Percentiles rank a stretch among this genome's conserved stretches.
Evolutionary conservation across 2,888 invertebrate species (phyloP).

Genomic region (Dendrolimus houi): DNA sequence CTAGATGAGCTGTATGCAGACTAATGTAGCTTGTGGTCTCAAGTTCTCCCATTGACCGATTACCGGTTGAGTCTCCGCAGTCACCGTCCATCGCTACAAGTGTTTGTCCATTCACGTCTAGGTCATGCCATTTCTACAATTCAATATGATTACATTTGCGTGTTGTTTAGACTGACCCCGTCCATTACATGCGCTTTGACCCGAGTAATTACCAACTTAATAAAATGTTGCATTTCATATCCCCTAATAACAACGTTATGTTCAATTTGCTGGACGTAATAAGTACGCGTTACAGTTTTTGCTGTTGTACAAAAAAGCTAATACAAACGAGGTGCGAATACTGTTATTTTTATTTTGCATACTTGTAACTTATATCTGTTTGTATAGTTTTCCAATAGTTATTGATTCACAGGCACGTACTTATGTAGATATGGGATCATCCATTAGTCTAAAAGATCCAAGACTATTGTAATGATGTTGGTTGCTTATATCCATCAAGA

Average conservation of each 20-base stretch:
- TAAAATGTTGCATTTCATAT: constrained; percentile 46
- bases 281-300: constrained; percentile 48
- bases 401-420: too few relatives aligned
- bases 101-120: constrained; percentile 16
- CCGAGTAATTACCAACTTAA: constrained; percentile 20
- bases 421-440: constrained; percentile 16
- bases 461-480: constrained; percentile 59
- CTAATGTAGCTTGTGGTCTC: constrained; percentile 58
- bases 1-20: constrained; percentile 23
- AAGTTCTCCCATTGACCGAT: constrained; percentile 32
- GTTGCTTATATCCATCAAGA: constrained; percentile 64
- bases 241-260: constrained; percentile 46
- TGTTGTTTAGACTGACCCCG: constrained; percentile 5
- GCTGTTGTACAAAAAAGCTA: constrained; percentile 48
- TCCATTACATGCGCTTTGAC: constrained; percentile 11
- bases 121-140: constrained; percentile 11
- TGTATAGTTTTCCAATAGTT: constrained; percentile 12
- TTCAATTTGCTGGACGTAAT: constrained; percentile 61
- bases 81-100: constrained; percentile 19
- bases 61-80: constrained; percentile 31
- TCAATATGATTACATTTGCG: not conserved
- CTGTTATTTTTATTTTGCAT: constrained; percentile 63
- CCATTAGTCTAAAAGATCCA: constrained; percentile 61
- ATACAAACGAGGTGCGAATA: constrained; percentile 55
- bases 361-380: constrained; percentile 35